Conservation (phyloP, 64 coral and sea anemone genomes). For the Montipora foliosa region DNA sequence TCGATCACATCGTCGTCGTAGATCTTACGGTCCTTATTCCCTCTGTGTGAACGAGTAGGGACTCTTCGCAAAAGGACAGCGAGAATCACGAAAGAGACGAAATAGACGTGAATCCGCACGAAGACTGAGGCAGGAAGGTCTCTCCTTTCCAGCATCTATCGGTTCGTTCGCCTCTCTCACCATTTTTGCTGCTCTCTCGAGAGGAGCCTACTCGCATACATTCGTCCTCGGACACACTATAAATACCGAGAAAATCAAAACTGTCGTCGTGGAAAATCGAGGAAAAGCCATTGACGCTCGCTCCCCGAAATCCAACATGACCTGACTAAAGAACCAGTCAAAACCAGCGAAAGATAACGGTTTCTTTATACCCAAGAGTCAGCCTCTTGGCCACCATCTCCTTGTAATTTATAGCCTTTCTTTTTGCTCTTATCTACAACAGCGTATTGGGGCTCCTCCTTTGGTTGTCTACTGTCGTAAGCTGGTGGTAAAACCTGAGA, state of each 20-base stretch:
- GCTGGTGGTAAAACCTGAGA: constrained; percentile 59
- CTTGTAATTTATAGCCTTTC: constrained; percentile 70
- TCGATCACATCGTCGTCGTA: no score
- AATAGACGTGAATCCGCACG: neutral
- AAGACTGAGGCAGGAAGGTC: no score
- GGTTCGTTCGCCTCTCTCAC: no score
- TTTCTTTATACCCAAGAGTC: constrained; percentile 38
- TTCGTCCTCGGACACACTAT: no score
- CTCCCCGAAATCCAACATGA: neutral
- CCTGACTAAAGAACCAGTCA: neutral
- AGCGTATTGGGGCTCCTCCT: constrained; percentile 74
- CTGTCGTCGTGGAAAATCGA: no score
- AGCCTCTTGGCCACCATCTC: neutral
- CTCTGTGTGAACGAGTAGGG: no score
- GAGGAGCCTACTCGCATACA: no score
- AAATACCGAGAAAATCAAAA: neutral
- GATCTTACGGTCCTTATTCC: no score
- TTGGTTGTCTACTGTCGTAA: constrained; percentile 47
- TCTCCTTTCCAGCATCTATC: no score
- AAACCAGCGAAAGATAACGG: neutral
- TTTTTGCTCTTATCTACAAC: constrained; percentile 91
- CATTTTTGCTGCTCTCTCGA: no score
- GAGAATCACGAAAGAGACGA: neutral
- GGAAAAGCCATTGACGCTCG: no score
- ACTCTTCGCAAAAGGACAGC: no score